Evolutionary conservation across 2,888 invertebrate genomes (phyloP).

Genomic region (Macrosiphum euphorbiae): DNA sequence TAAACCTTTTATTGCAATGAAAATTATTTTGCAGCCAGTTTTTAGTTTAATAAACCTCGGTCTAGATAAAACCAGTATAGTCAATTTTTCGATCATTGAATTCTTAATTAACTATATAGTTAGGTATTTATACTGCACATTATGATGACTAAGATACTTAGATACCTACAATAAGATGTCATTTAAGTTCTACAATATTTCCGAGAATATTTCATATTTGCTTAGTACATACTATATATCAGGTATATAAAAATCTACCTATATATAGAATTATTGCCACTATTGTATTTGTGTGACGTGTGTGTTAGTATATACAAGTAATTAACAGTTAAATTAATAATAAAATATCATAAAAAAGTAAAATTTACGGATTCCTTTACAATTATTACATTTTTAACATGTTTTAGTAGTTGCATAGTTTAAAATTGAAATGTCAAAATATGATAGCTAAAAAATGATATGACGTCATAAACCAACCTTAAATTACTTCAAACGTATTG

Average conservation of each 20-base stretch:
- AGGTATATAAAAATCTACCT: not conserved
- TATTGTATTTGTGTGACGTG: no score
- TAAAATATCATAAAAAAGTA: not conserved
- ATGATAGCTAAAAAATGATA: not conserved
- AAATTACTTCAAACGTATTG: not conserved
- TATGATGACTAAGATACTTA: not conserved
- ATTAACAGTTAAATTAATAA: not conserved
- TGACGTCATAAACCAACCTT: slow-evolving; percentile 23
- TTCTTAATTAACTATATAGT: not conserved
- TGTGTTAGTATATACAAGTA: not conserved
- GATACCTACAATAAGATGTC: not conserved
- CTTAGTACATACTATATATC: not conserved
- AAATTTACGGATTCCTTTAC: not conserved
- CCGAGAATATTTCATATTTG: not conserved
- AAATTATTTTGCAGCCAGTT: not conserved
- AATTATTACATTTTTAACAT: not conserved
- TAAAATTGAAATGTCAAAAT: not conserved
- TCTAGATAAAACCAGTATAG: not conserved
- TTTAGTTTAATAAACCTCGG: slow-evolving; percentile 23
- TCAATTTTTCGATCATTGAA: not conserved
- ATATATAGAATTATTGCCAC: not conserved
- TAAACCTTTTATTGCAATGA: not conserved
- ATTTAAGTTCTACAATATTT: not conserved
- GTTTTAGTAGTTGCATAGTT: not conserved
- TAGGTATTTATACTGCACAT: not conserved